Evolutionary conservation across 2,888 invertebrate species (phyloP).

Genomic region (Apeira syringaria): DNA sequence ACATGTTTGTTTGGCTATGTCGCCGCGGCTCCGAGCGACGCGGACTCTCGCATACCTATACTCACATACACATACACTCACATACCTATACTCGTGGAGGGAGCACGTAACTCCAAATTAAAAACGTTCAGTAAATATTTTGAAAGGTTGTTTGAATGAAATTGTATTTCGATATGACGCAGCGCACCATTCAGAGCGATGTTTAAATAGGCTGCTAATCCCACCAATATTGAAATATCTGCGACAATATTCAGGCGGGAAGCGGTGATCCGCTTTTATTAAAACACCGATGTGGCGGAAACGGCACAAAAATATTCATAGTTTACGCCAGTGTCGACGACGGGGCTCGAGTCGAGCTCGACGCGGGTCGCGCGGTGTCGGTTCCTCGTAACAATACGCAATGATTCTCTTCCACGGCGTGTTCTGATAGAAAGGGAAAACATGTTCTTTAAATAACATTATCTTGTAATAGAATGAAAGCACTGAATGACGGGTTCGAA

Average conservation of each 20-base stretch:
- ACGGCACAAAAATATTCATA: conserved; percentile 50
- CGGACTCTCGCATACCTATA: too few relatives aligned
- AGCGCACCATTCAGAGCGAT: conserved; percentile 68
- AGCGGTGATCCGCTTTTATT: conserved; percentile 79
- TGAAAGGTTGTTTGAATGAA: conserved; percentile 66
- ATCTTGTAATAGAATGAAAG: too few relatives aligned
- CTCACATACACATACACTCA: too few relatives aligned
- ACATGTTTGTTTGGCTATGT: conserved; percentile 29
- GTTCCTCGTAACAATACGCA: conserved; percentile 22
- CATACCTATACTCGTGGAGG: too few relatives aligned
- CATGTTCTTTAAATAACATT: conserved; percentile 14
- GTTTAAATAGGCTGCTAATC: conserved; percentile 82
- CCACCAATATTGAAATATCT: conserved; percentile 82
- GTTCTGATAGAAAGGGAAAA: conserved; percentile 17
- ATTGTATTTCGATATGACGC: conserved; percentile 77
- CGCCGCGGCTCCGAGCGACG: conserved; percentile 29
- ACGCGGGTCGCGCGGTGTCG: conserved; percentile 1
- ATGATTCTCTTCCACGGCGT: conserved; percentile 8
- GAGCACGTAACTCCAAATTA: conserved; percentile 55
- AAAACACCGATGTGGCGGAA: conserved; percentile 70
- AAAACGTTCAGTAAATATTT: conserved; percentile 76
- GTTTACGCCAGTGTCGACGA: conserved; percentile 29
- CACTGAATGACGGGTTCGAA: too few relatives aligned
- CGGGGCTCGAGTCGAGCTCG: conserved; percentile 11
- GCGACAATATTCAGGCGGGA: conserved; percentile 76